These are phyloP conservation scores for Xanthorhoe designata DNA, from an alignment of 2,888 invertebrate genomes.

Conservation along the genomic window DNA sequence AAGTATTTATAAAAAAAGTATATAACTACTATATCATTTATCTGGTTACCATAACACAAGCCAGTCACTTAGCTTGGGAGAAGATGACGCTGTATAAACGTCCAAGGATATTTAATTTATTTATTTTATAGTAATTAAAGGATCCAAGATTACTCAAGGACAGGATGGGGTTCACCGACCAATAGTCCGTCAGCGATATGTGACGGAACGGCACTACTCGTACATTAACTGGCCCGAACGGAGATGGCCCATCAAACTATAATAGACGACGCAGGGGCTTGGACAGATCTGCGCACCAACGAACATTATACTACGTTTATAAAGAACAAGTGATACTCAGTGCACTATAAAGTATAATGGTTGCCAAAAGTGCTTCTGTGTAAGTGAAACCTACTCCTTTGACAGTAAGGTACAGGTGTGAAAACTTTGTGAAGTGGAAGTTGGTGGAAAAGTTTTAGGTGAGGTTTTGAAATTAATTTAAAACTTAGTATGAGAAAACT, in stretches of 20 bases:
- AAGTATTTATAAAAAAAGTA: too few species aligned
- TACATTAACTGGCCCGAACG: slow-evolving; percentile 61
- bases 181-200: slow-evolving; percentile 43
- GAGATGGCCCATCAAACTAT: slow-evolving; percentile 82
- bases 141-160: slow-evolving; percentile 23
- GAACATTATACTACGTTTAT: slow-evolving; percentile 27
- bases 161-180: slow-evolving; percentile 59
- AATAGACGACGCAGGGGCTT: slow-evolving; percentile 78
- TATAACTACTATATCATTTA: too few species aligned
- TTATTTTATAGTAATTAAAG: neutral
- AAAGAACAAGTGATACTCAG: slow-evolving; percentile 44
- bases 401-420: slow-evolving; percentile 38
- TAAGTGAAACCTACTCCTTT: slow-evolving; percentile 44
- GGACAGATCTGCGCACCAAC: slow-evolving; percentile 71
- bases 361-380: slow-evolving; percentile 54
- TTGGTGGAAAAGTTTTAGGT: slow-evolving; percentile 4
- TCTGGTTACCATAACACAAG: too few species aligned
- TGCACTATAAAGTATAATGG: slow-evolving; percentile 67
- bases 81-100: too few species aligned
- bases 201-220: slow-evolving; percentile 41
- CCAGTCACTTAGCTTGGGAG: too few species aligned
- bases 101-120: too few species aligned
- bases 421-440: slow-evolving; percentile 4
- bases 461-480: too few species aligned
- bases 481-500: too few species aligned